Conservation (phyloP, 2,113 vertebrate genomes). For the Tychaedon coryphoeus region DNA sequence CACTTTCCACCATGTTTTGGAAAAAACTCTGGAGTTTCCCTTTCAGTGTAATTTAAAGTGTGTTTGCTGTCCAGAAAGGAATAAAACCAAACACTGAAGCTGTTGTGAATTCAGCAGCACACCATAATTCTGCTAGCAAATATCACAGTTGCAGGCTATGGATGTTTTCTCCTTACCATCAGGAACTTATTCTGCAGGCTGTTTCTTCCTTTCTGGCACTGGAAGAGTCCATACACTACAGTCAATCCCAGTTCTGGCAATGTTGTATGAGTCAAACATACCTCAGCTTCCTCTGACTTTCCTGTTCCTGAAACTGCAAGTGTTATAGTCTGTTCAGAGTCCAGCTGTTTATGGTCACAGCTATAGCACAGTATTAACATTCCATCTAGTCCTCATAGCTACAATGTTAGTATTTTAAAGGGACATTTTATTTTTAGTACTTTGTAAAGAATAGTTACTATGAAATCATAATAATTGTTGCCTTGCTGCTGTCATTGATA, state of each 20-base stretch:
- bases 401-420: background rate
- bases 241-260: background rate
- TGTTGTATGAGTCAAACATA: background rate
- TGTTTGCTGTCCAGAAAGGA: background rate
- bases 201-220: background rate
- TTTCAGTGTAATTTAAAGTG: background rate
- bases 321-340: background rate
- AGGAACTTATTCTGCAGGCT: background rate
- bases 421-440: background rate
- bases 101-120: background rate
- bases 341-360: background rate
- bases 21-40: background rate
- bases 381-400: background rate
- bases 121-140: background rate
- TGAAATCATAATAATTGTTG: background rate
- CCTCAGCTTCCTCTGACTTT: background rate
- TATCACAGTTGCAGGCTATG: background rate
- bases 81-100: background rate
- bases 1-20: background rate
- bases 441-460: background rate
- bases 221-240: background rate
- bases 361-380: background rate
- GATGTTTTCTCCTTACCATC: background rate
- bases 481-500: background rate
- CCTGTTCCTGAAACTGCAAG: background rate